phyloP scores from a whole-genome alignment of 2,797 vertebrate genomes.

The Apogon hyalosoma region DNA sequence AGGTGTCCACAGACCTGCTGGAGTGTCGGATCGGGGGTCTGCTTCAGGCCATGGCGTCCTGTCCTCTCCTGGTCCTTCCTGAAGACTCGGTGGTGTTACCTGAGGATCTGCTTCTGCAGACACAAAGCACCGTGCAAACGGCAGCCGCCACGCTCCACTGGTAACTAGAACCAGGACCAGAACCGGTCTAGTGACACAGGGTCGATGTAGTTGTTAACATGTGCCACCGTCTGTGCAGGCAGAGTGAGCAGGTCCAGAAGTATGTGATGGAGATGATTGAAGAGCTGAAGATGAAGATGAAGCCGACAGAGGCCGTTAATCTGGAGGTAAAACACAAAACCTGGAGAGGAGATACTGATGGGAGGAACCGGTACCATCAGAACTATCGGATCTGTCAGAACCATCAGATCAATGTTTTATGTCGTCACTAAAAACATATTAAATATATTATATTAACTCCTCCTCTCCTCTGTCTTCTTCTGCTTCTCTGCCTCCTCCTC shows the following conservation, averaged over 20 bases:
- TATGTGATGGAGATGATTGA: slow-evolving; percentile 82
- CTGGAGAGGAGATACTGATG: too few species aligned
- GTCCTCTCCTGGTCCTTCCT: slow-evolving; percentile 80
- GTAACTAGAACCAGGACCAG: slow-evolving; percentile 59
- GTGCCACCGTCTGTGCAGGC: slow-evolving; percentile 67
- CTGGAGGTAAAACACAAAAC: slow-evolving; percentile 75
- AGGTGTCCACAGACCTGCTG: slow-evolving; percentile 78
- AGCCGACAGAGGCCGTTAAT: slow-evolving; percentile 62
- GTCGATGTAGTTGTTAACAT: too few species aligned
- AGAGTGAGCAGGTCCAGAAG: slow-evolving; percentile 87
- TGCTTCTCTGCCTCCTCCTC: too few species aligned
- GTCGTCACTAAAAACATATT: not conserved
- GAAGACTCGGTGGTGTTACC: slow-evolving; percentile 77
- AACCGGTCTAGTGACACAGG: not conserved
- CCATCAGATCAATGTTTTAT: not conserved
- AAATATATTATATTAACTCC: too few species aligned
- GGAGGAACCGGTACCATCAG: too few species aligned
- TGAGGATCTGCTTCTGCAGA: slow-evolving; percentile 77
- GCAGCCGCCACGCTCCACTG: slow-evolving; percentile 70
- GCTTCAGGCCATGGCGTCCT: slow-evolving; percentile 78
- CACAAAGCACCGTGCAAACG: slow-evolving; percentile 67
- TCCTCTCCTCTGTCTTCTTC: too few species aligned
- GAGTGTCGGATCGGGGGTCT: slow-evolving; percentile 85
- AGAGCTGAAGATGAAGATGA: slow-evolving; percentile 82
- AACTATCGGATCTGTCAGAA: too few species aligned